These are phyloP conservation scores for Chionodraco myersi DNA, from an alignment of 2,113 vertebrate species.

Conservation along the genomic window DNA sequence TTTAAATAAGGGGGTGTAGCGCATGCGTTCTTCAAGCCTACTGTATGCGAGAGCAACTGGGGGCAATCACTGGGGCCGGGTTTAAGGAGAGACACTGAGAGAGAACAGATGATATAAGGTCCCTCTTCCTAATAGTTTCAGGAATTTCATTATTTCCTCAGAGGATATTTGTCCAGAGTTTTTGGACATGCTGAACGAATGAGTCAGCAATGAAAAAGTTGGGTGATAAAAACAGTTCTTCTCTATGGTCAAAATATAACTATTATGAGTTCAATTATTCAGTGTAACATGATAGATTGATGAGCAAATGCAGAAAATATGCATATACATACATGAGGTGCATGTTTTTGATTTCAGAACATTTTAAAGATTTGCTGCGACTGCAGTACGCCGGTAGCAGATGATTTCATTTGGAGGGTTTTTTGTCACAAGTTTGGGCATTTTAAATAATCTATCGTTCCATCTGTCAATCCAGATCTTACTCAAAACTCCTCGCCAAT, in stretches of 20 bases:
- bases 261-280: conserved; percentile 63
- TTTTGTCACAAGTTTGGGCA: conserved; percentile 23
- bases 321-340: background rate
- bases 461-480: conserved; percentile 43
- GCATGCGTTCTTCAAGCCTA: conserved; percentile 42
- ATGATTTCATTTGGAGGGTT: background rate
- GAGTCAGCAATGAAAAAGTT: conserved; percentile 59
- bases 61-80: conserved; percentile 50
- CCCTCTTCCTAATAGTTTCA: conserved; percentile 82
- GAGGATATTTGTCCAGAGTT: conserved; percentile 82
- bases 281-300: background rate
- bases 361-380: conserved; percentile 1
- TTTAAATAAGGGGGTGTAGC: conserved; percentile 51
- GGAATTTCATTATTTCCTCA: conserved; percentile 85
- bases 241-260: conserved; percentile 59
- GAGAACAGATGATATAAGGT: conserved; percentile 77
- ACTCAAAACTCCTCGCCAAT: conserved; percentile 51
- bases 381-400: background rate
- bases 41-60: conserved; percentile 31
- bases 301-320: background rate
- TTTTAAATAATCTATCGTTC: conserved; percentile 23
- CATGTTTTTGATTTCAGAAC: conserved; percentile 10
- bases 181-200: conserved; percentile 70
- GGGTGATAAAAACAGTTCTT: conserved; percentile 23
- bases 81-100: conserved; percentile 37